A percentile compares a stretch with the other conserved stretches of the same genome.
phyloP scores from a whole-genome alignment of 1,140 invertebrate genomes.

The Coenobita brevimanus region DNA sequence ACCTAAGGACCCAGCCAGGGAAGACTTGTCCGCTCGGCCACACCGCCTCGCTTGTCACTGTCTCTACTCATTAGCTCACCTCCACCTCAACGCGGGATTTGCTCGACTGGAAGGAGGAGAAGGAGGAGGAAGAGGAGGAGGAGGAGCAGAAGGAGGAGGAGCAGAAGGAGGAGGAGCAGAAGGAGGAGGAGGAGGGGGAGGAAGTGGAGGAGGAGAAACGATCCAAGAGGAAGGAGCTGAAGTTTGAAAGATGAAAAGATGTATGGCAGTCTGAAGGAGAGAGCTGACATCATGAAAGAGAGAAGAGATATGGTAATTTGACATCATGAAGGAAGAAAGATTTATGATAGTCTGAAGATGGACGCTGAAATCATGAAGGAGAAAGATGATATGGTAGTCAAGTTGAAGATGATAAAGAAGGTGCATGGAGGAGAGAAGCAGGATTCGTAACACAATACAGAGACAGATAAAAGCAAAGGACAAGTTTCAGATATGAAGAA shows the following conservation, averaged over 20 bases:
- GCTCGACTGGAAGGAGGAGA: slow-evolving; percentile 35
- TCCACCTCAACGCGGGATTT: slow-evolving; percentile 36
- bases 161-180: neutral
- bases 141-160: neutral
- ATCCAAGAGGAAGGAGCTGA: too few species aligned
- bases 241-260: too few species aligned
- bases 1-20: slow-evolving; percentile 31
- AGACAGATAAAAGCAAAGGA: neutral
- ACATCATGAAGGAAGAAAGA: too few species aligned
- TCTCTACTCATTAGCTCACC: slow-evolving; percentile 64
- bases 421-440: neutral
- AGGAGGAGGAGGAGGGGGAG: slow-evolving; percentile 10
- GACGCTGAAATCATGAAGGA: too few species aligned
- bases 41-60: slow-evolving; percentile 63
- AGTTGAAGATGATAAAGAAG: too few species aligned
- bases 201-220: neutral
- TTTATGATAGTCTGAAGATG: too few species aligned
- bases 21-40: slow-evolving; percentile 37
- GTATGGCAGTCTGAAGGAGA: too few species aligned
- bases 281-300: too few species aligned
- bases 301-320: too few species aligned
- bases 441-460: neutral
- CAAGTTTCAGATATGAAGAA: too few species aligned
- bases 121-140: slow-evolving; percentile 17
- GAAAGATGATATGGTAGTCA: too few species aligned